These are phyloP conservation scores for Drosophila pseudoananassae DNA, from an alignment of 1,140 invertebrate genomes.

Conservation along the genomic window DNA sequence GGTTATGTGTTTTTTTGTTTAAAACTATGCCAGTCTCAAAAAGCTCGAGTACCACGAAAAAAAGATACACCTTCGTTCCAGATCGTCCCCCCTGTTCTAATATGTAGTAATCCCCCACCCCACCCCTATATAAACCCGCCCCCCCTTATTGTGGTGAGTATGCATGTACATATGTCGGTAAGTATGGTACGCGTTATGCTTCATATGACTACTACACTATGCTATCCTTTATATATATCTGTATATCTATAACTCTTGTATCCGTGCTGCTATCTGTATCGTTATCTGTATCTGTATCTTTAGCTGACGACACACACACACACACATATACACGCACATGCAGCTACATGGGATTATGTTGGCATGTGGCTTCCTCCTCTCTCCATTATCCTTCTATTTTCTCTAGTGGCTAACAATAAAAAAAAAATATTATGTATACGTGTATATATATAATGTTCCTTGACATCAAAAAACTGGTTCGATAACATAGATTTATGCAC, in stretches of 20 bases:
- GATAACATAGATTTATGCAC: constrained; percentile 45
- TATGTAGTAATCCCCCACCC: background rate
- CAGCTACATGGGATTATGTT: constrained; percentile 41
- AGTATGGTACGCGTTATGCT: constrained; percentile 28
- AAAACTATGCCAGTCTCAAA: constrained; percentile 84
- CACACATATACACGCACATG: constrained; percentile 41
- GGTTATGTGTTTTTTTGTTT: constrained; percentile 48
- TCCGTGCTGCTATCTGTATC: background rate
- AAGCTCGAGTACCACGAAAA: constrained; percentile 83
- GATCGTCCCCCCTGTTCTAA: background rate
- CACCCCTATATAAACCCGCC: background rate
- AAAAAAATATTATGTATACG: constrained; percentile 45
- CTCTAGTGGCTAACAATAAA: constrained; percentile 50
- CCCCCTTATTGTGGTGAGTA: constrained; percentile 37
- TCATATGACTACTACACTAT: constrained; percentile 50
- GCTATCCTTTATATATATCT: constrained; percentile 31
- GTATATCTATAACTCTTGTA: constrained; percentile 21
- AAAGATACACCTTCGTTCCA: constrained; percentile 38
- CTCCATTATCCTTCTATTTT: background rate
- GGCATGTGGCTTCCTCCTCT: constrained; percentile 21
- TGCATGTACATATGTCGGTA: constrained; percentile 38
- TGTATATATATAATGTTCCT: constrained; percentile 44
- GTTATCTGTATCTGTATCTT: constrained; percentile 15
- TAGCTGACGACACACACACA: constrained; percentile 39
- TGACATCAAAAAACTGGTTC: constrained; percentile 50